Conservation (phyloP, 2,888 invertebrate genomes). For the Ernsta delagoae region DNA sequence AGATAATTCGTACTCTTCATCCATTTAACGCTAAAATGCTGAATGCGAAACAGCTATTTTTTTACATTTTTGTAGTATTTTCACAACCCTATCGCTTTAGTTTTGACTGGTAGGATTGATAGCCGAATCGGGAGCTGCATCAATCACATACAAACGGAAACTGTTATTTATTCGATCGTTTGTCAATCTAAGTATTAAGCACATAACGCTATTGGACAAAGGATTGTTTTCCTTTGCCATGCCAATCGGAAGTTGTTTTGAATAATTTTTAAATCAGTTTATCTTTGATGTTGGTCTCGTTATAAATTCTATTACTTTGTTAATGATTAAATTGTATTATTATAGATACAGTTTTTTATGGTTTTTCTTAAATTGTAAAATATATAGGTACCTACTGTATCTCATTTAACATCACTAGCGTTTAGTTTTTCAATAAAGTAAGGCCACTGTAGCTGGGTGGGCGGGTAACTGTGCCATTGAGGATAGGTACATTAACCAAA, state of each 20-base stretch:
- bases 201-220: constrained; percentile 3
- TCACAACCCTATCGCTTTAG: constrained; percentile 15
- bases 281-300: neutral
- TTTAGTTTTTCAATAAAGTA: too few relatives aligned
- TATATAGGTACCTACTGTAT: too few relatives aligned
- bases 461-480: too few relatives aligned
- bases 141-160: constrained; percentile 28
- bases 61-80: neutral
- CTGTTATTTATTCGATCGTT: constrained; percentile 23
- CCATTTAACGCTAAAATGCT: neutral
- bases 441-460: too few relatives aligned
- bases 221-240: constrained; percentile 1
- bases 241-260: constrained; percentile 2
- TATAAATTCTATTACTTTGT: neutral
- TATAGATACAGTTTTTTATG: too few relatives aligned
- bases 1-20: too few relatives aligned
- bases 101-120: constrained; percentile 43
- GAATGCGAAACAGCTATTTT: neutral
- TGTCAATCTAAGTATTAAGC: constrained; percentile 10
- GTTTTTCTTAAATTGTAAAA: too few relatives aligned
- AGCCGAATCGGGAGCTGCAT: constrained; percentile 23
- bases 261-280: neutral
- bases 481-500: too few relatives aligned
- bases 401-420: too few relatives aligned
- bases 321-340: too few relatives aligned